These are phyloP conservation scores for Drosophila takahashii DNA, from an alignment of 1,140 invertebrate species.

Conservation along the genomic window DNA sequence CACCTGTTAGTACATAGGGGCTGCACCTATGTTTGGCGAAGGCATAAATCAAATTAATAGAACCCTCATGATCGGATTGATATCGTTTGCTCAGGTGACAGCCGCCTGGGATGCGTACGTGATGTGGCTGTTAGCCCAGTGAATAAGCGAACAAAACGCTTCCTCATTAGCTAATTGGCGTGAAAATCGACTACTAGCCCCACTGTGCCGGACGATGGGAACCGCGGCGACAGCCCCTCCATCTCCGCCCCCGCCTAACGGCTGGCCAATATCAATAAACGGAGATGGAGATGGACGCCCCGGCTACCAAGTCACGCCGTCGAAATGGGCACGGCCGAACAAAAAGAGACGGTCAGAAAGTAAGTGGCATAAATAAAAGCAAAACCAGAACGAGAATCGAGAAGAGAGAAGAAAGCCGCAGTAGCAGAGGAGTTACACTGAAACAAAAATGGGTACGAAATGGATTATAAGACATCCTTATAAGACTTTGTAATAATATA, in stretches of 20 bases:
- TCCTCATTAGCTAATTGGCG: slow-evolving; percentile 80
- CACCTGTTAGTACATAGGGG: slow-evolving; percentile 4
- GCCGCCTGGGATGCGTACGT: slow-evolving; percentile 50
- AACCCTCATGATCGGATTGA: slow-evolving; percentile 55
- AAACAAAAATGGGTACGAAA: not conserved
- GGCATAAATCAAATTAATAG: slow-evolving; percentile 53
- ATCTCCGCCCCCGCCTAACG: slow-evolving; percentile 11
- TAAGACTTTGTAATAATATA: too few relatives aligned
- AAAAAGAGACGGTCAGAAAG: slow-evolving; percentile 42
- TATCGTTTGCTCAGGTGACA: slow-evolving; percentile 57
- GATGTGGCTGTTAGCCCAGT: slow-evolving; percentile 47
- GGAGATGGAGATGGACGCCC: slow-evolving; percentile 38
- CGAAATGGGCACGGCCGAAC: slow-evolving; percentile 75
- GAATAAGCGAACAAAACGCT: slow-evolving; percentile 48
- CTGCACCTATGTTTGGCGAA: slow-evolving; percentile 40
- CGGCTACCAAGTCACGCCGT: slow-evolving; percentile 71
- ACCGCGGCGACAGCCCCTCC: slow-evolving; percentile 17
- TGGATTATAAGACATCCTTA: not conserved
- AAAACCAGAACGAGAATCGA: slow-evolving; percentile 61
- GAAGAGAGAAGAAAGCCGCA: slow-evolving; percentile 63
- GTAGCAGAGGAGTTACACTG: slow-evolving; percentile 26
- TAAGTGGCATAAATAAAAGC: slow-evolving; percentile 61
- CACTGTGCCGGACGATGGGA: slow-evolving; percentile 64
- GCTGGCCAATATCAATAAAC: slow-evolving; percentile 48
- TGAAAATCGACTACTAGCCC: slow-evolving; percentile 55